Percentiles rank a stretch among this genome's conserved stretches.
Evolutionary conservation across 1,140 invertebrate genomes (phyloP).

Genomic region (Zaprionus tsacasi): DNA sequence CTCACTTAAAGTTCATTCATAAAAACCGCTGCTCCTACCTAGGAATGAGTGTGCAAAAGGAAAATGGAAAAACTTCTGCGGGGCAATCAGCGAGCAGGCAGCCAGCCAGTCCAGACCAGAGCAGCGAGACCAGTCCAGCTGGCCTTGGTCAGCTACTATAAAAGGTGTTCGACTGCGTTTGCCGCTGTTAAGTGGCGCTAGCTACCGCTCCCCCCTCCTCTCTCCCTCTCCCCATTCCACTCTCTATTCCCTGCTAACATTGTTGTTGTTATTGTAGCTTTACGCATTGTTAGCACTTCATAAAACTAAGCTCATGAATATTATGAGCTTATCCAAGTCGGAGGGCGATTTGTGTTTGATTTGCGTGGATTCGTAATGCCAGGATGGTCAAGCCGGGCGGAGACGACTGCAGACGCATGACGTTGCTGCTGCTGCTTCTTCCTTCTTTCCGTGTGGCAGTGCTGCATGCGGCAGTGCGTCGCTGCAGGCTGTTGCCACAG

Average conservation of each 20-base stretch:
- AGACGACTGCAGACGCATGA: background rate
- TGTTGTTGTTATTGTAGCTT: constrained; percentile 59
- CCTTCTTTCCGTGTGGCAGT: too few species aligned
- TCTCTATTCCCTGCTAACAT: too few species aligned
- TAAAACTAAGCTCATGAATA: constrained; percentile 81
- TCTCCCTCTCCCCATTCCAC: background rate
- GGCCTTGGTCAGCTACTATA: background rate
- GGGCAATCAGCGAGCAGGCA: constrained; percentile 38
- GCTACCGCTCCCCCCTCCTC: constrained; percentile 6
- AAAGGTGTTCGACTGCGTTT: constrained; percentile 61
- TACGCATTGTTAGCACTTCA: constrained; percentile 80
- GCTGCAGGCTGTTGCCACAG: constrained; percentile 71
- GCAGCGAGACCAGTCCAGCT: background rate
- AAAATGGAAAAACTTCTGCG: constrained; percentile 58
- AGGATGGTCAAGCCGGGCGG: constrained; percentile 32
- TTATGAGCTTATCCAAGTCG: constrained; percentile 61
- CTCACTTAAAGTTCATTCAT: background rate
- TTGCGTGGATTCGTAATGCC: constrained; percentile 58
- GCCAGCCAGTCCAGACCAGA: background rate
- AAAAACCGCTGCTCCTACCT: background rate
- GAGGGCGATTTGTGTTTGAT: constrained; percentile 23
- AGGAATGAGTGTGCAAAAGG: constrained; percentile 27
- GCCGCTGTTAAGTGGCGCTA: constrained; percentile 35
- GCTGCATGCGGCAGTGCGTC: background rate
- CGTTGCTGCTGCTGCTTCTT: background rate